Base-by-base conservation (phyloP, 2,888 invertebrate genomes). In the Sturmia bella region DNA sequence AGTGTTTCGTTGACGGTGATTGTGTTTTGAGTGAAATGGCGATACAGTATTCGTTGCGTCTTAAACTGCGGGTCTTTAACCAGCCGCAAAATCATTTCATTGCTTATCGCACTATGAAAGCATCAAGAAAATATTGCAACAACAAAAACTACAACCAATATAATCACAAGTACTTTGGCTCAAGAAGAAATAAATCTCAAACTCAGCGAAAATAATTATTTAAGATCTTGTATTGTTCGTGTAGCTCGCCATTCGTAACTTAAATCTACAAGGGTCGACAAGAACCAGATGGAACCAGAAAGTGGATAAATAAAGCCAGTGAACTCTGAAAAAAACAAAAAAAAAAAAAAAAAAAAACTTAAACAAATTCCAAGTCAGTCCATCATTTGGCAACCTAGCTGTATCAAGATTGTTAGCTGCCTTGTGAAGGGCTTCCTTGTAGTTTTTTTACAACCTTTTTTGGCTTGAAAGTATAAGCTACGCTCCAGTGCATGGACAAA, bases 381-480 rank as follows among this genome's bases (percentile, higher is more conserved):
- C 89, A 86, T 90, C 91, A 89, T 89, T 88, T 87, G 91, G 91
- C 87, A 86, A 83, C 87, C 87, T 90, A 90, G 88, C 90, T 89
- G 85, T 59, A 83, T 81, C 74, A 85, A 76, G 85, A 87, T 87
- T 88, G 90, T 90, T 90, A 90, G 90, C 90, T 90, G 90, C 90
- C 90, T 88, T 86, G 87, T 90, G 90, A 90, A 90, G 91, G 90
- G 90, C 90, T 91, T 90, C 89, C 89, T 89, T 90, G 90, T 89
- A 80, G 85, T 87, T 87, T 85, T 78, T 70, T 80, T 56, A 52
- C 88, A 85, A 86, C 89, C 50, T 59, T 11, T 17, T 19, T 3
- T n/a, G n/a, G n/a, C n/a, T n/a, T n/a, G 12, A 7, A 21, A 48
- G 39, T 59, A 17, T n/a, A 0, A 19, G 5, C 7, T 11, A 7